Conservation (phyloP, 2,113 vertebrate species). For the Sula dactylatra region DNA sequence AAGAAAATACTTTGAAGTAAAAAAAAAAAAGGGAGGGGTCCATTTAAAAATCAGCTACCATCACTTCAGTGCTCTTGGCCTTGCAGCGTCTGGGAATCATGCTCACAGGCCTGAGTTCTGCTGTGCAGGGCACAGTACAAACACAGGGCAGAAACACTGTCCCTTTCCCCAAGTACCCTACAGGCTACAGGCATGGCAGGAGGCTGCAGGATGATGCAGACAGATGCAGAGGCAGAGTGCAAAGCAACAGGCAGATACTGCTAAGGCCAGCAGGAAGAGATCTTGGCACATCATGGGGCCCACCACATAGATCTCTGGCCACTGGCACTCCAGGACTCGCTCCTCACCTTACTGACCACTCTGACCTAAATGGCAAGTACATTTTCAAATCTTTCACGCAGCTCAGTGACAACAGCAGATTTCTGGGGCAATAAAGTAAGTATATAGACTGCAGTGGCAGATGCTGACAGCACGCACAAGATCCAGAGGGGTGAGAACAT, state of each 20-base stretch:
- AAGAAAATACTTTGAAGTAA: neutral
- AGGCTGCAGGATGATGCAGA: neutral
- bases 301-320: neutral
- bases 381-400: neutral
- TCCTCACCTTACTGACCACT: neutral
- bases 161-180: neutral
- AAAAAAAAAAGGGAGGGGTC: neutral
- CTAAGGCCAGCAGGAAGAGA: neutral
- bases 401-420: neutral
- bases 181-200: neutral
- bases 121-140: neutral
- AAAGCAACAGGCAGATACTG: neutral
- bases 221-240: neutral
- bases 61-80: neutral
- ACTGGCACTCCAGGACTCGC: neutral
- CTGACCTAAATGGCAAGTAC: neutral
- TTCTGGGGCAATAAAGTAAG: neutral
- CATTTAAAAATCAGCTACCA: neutral
- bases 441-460: neutral
- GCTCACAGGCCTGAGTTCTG: neutral
- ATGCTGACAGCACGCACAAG: neutral
- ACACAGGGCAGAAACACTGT: neutral
- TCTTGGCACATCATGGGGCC: neutral
- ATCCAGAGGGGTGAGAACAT: neutral
- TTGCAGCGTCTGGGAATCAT: neutral